phyloP scores from a whole-genome alignment of 2,888 invertebrate genomes.

The Troides aeacus region DNA sequence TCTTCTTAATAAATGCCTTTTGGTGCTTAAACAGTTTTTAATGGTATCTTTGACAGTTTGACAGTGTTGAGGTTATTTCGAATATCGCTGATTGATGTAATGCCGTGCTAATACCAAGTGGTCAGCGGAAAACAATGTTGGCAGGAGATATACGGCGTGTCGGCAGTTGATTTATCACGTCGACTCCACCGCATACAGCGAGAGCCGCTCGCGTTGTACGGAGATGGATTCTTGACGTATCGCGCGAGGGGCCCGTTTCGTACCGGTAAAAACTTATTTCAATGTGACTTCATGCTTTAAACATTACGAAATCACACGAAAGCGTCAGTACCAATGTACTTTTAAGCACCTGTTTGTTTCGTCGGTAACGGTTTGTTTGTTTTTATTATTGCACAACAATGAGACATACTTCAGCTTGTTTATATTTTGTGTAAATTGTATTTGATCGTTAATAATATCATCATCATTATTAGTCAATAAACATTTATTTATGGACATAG shows the following conservation, averaged over 20 bases:
- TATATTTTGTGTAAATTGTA: neutral
- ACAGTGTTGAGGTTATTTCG: conserved; percentile 30
- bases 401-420: too few species aligned
- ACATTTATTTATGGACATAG: too few species aligned
- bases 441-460: too few species aligned
- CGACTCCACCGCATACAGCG: conserved; percentile 36
- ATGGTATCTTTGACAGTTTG: too few species aligned
- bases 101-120: conserved; percentile 41
- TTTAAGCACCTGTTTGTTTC: neutral
- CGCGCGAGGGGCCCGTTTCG: conserved; percentile 4
- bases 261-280: conserved; percentile 7
- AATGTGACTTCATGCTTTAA: conserved; percentile 7
- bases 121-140: conserved; percentile 55
- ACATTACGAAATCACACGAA: conserved; percentile 5
- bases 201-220: conserved; percentile 36
- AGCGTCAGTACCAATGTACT: neutral
- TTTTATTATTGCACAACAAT: neutral
- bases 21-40: too few species aligned
- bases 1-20: too few species aligned
- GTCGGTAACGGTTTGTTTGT: neutral
- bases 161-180: conserved; percentile 65
- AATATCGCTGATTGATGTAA: conserved; percentile 48
- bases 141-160: conserved; percentile 67
- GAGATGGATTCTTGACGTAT: conserved; percentile 34
- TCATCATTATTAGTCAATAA: too few species aligned